Conservation (phyloP, 1,140 invertebrate species). For the Danaus plexippus region DNA sequence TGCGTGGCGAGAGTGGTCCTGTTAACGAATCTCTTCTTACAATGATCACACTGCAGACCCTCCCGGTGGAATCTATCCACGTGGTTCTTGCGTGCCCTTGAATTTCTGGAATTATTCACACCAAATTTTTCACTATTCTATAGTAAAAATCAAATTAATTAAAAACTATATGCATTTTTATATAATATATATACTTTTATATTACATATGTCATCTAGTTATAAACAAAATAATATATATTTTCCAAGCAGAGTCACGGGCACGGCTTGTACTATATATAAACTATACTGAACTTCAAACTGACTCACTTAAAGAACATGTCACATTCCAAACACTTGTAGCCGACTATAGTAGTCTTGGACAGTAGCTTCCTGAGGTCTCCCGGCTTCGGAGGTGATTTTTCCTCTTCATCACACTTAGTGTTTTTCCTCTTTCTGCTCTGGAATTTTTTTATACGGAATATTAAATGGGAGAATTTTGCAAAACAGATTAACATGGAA, state of each 20-base stretch:
- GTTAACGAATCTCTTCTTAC: constrained; percentile 57
- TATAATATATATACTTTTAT: too few species aligned
- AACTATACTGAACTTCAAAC: too few species aligned
- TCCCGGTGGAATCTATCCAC: constrained; percentile 52
- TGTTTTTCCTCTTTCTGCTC: constrained; percentile 37
- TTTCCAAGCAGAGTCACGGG: too few species aligned
- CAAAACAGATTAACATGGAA: too few species aligned
- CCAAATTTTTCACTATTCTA: constrained; percentile 2
- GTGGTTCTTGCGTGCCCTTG: constrained; percentile 51
- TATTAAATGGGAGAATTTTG: too few species aligned
- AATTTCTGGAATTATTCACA: constrained; percentile 34
- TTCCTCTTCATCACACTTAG: constrained; percentile 14
- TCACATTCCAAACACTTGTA: constrained; percentile 62
- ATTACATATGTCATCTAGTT: too few species aligned
- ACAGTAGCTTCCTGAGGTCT: constrained; percentile 45
- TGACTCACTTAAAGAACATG: constrained; percentile 60
- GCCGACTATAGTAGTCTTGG: constrained; percentile 53
- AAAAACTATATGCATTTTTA: background rate
- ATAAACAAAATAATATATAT: too few species aligned
- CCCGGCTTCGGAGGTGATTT: constrained; percentile 31
- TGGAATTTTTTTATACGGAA: constrained; percentile 11
- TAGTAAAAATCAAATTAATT: constrained; percentile 2
- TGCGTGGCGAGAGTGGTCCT: constrained; percentile 52
- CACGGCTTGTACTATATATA: too few species aligned
- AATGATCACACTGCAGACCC: constrained; percentile 55